phyloP scores from a whole-genome alignment of 2,888 invertebrate species.

The Heliconius ismenius region DNA sequence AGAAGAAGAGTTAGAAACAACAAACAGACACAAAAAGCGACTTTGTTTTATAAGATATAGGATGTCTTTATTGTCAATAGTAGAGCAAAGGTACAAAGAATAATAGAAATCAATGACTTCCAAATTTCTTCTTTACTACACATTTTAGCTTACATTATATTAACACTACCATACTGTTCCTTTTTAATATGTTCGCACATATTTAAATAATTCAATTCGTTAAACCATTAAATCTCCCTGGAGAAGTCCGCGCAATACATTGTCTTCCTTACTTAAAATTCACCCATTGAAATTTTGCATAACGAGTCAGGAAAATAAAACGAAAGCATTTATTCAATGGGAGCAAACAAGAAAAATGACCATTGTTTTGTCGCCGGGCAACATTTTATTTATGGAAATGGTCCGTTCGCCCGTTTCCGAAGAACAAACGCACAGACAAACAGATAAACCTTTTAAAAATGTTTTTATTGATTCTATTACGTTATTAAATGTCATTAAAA shows the following conservation, averaged over 20 bases:
- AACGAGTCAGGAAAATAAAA: constrained; percentile 10
- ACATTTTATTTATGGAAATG: constrained; percentile 19
- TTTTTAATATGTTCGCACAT: neutral
- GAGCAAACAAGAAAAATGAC: constrained; percentile 17
- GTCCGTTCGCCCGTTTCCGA: neutral
- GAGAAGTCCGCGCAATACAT: neutral
- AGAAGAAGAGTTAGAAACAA: too few species aligned
- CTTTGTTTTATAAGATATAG: too few species aligned
- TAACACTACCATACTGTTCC: neutral
- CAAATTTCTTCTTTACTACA: too few species aligned
- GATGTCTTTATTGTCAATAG: too few species aligned
- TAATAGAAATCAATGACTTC: too few species aligned
- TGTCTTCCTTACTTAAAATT: constrained; percentile 10
- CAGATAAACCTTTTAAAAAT: too few species aligned
- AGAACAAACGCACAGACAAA: too few species aligned
- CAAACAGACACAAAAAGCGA: too few species aligned
- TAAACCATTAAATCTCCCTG: neutral
- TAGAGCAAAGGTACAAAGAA: too few species aligned
- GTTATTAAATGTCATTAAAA: too few species aligned
- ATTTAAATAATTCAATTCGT: neutral
- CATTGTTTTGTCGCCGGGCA: constrained; percentile 16
- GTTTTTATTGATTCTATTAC: too few species aligned
- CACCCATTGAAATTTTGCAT: constrained; percentile 18
- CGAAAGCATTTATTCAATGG: constrained; percentile 16
- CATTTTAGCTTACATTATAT: too few species aligned